Percentiles rank a stretch among this genome's conserved stretches.
Conservation (phyloP, 2,888 invertebrate genomes). For the Melanotus villosus region DNA sequence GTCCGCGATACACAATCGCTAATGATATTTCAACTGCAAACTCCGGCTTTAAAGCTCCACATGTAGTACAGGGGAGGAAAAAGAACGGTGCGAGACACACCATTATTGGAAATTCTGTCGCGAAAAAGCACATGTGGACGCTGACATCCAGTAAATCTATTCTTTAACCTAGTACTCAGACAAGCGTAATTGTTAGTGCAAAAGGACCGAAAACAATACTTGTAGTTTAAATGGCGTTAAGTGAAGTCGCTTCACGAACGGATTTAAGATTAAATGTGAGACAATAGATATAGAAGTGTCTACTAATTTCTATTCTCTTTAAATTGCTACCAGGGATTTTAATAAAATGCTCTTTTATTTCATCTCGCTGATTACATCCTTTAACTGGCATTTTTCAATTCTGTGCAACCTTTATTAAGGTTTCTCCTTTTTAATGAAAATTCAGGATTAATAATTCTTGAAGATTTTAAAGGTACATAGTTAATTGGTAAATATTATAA, state of each 20-base stretch:
- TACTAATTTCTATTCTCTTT: constrained; percentile 5
- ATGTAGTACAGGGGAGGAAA: background rate
- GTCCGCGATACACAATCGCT: constrained; percentile 56
- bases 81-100: constrained; percentile 20
- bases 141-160: constrained; percentile 6
- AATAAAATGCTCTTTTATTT: background rate
- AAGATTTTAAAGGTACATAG: no score
- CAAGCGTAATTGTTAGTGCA: constrained; percentile 13
- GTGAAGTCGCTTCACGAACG: background rate
- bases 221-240: background rate
- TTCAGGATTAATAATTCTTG: no score
- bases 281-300: constrained; percentile 7
- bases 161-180: constrained; percentile 4
- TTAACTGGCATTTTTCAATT: no score
- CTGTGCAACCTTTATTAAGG: no score
- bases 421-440: no score
- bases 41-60: constrained; percentile 28
- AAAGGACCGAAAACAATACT: constrained; percentile 8
- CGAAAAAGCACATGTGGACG: constrained; percentile 16
- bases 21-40: constrained; percentile 57
- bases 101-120: constrained; percentile 22
- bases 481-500: no score
- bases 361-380: background rate
- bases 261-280: constrained; percentile 6
- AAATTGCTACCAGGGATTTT: constrained; percentile 1